phyloP scores from a whole-genome alignment of 2,113 vertebrate genomes.

The Fulica atra region DNA sequence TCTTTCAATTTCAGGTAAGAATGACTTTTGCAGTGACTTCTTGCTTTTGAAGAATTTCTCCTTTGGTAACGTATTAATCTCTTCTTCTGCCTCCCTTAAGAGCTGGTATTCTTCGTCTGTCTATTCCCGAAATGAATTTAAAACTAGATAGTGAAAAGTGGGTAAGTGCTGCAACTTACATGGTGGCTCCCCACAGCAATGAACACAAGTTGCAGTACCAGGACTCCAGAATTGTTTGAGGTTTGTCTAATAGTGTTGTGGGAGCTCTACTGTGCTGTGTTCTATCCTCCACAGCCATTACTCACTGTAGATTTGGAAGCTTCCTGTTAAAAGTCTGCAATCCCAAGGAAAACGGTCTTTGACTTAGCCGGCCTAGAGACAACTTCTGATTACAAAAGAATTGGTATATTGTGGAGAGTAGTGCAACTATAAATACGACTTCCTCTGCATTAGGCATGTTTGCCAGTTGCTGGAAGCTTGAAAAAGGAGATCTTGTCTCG shows the following conservation, averaged over 20 bases:
- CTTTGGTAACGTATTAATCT: constrained; percentile 69
- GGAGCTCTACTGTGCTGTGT: background rate
- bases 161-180: background rate
- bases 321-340: background rate
- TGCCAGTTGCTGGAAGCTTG: constrained; percentile 42
- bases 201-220: background rate
- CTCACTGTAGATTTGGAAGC: background rate
- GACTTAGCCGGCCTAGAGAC: constrained; percentile 15
- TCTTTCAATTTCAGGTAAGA: constrained; percentile 73
- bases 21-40: background rate
- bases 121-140: background rate
- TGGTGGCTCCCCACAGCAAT: background rate
- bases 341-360: constrained; percentile 6
- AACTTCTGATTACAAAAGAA: constrained; percentile 38
- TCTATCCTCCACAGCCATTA: background rate
- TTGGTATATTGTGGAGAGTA: constrained; percentile 47
- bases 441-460: constrained; percentile 52
- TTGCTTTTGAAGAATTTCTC: constrained; percentile 42
- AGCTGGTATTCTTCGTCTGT: background rate
- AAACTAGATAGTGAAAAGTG: background rate
- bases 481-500: constrained; percentile 56
- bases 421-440: constrained; percentile 62
- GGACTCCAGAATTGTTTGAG: background rate
- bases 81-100: background rate
- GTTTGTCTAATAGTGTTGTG: background rate